Base-by-base conservation (phyloP, 2,113 vertebrate species). In the Corythornis cristatus region DNA sequence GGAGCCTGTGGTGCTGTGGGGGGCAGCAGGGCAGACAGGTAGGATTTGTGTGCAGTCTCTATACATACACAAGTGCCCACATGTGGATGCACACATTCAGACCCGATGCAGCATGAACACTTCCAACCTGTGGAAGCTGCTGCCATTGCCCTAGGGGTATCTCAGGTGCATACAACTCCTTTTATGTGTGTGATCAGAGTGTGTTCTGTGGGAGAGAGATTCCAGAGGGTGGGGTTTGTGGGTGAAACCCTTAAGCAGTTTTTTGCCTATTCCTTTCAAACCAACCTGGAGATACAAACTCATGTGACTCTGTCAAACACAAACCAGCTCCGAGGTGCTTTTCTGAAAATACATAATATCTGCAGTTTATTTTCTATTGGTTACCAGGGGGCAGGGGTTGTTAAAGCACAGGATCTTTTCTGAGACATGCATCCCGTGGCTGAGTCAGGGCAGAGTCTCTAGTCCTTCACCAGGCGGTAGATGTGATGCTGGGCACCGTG, bases 381-480 rank as follows among this genome's bases (percentile, higher is more conserved):
- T 80, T 87, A 90, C 19, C 50, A 88, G 70, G 77, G 90, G 83
- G 25, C 57, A 90, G 68, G 90, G 83, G 57, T 66, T 81, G 57
- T 88, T 96, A 89, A 95, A 95, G 94, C 94, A 97, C 56, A 42
- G 90, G 22, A 25, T 91, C 81, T 89, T 90, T 90, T 83, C 95
- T 96, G 82, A 93, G 91, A 93, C 90, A 93, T 58, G 91, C 91
- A 96, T 80, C 89, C 89, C 90, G 58, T 56, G 65, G 89, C 88
- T 35, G 64, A 77, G 73, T 94, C 86, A 54, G 40, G 56, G 56
- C 88, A 96, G 95, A 96, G 97, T 95, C 95, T 97, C 89, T 98
- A 99, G 97, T 99, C 99, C 96, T 99, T 99, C 97, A 99, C 98
- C 56, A 99, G 98, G 94, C 98, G 98, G 97, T 99, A 99, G 97